These are phyloP conservation scores for Agrenia bidenticulata DNA, from an alignment of 2,888 invertebrate species.

Conservation along the genomic window DNA sequence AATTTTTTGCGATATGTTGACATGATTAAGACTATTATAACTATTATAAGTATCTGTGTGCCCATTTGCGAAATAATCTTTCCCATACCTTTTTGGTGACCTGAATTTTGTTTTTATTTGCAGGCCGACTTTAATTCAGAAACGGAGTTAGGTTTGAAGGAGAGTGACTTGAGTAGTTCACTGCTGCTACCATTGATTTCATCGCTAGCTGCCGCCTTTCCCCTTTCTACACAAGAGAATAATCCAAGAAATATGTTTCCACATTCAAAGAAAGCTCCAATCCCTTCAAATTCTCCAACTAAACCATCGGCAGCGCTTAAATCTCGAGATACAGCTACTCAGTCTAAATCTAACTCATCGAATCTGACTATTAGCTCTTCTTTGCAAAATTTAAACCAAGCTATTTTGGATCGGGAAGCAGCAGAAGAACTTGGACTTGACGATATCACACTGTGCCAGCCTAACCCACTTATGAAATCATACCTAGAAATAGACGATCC, in stretches of 20 bases:
- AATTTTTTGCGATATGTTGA: too few relatives aligned
- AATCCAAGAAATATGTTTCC: not conserved
- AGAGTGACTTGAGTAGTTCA: too few relatives aligned
- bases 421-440: slow-evolving; percentile 44
- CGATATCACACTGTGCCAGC: slow-evolving; percentile 23
- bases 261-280: not conserved
- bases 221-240: slow-evolving; percentile 10
- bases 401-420: slow-evolving; percentile 50
- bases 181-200: slow-evolving; percentile 48
- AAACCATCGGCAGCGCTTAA: not conserved
- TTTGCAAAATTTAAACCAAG: slow-evolving; percentile 49
- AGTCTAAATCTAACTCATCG: too few relatives aligned
- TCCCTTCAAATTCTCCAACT: not conserved
- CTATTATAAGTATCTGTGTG: too few relatives aligned
- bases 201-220: slow-evolving; percentile 41
- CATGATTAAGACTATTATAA: too few relatives aligned
- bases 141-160: too few relatives aligned
- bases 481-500: slow-evolving; percentile 36
- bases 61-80: too few relatives aligned
- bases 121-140: too few relatives aligned
- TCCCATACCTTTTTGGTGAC: too few relatives aligned
- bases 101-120: too few relatives aligned
- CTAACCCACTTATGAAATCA: too few relatives aligned
- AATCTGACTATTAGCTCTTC: slow-evolving; percentile 35
- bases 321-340: not conserved